phyloP scores from a whole-genome alignment of 2,888 invertebrate species.

The Terebella lapidaria region DNA sequence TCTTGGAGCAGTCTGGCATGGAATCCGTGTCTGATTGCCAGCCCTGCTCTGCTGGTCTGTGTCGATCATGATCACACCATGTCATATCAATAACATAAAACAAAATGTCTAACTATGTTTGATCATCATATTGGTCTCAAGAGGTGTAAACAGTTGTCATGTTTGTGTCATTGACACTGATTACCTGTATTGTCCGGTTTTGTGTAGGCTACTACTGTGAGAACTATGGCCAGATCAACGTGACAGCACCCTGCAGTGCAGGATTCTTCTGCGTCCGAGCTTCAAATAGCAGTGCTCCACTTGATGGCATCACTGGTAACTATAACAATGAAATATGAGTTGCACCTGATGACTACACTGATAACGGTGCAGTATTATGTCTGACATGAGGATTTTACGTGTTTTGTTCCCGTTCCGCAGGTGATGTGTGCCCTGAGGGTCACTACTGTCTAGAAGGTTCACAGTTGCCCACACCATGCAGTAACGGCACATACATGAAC shows the following conservation, averaged over 20 bases:
- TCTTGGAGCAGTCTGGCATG: slow-evolving; percentile 28
- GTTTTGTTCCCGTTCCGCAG: no score
- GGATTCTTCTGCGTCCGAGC: slow-evolving; percentile 42
- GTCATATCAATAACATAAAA: no score
- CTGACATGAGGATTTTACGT: no score
- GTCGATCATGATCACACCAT: no score
- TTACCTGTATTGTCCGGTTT: not conserved
- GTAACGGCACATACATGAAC: slow-evolving; percentile 46
- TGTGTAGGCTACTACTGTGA: slow-evolving; percentile 42
- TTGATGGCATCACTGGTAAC: slow-evolving; percentile 37
- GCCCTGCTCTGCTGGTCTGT: slow-evolving; percentile 36
- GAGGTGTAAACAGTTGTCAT: no score
- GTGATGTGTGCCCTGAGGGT: slow-evolving; percentile 43
- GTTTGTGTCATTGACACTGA: no score
- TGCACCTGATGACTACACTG: no score
- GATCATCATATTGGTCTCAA: no score
- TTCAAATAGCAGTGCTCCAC: slow-evolving; percentile 35
- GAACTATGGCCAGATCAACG: slow-evolving; percentile 31
- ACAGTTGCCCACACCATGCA: slow-evolving; percentile 33
- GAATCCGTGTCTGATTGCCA: slow-evolving; percentile 31
- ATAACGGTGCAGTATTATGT: no score
- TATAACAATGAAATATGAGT: not conserved
- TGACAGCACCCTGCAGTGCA: slow-evolving; percentile 36
- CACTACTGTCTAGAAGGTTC: slow-evolving; percentile 41
- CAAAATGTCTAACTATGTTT: no score